phyloP scores from a whole-genome alignment of 2,888 invertebrate species.

The Drosophila austrosaltans region DNA sequence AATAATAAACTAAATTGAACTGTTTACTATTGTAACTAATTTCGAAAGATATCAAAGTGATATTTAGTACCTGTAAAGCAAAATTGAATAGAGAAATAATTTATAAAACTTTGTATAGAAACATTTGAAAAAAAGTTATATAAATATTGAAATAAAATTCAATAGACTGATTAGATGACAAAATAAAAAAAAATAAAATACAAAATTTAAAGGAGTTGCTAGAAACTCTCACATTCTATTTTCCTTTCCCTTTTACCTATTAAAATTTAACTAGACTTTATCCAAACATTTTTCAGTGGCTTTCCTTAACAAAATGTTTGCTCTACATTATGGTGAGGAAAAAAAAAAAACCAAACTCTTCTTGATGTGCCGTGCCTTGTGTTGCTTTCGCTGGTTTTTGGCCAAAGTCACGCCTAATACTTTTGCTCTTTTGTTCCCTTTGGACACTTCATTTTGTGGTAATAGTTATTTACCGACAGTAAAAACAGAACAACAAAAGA shows the following conservation, averaged over 20 bases:
- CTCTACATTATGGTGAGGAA: conserved; percentile 11
- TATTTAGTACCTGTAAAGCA: not conserved
- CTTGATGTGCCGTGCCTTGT: not conserved
- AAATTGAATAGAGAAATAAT: not conserved
- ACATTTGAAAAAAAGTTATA: not conserved
- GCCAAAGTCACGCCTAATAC: conserved; percentile 28
- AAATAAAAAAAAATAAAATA: too few relatives aligned
- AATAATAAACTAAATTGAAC: too few relatives aligned
- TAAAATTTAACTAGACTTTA: not conserved
- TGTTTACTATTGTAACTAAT: not conserved
- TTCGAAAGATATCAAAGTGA: not conserved
- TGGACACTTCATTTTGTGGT: conserved; percentile 55
- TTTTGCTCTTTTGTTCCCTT: conserved; percentile 29
- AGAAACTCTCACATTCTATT: too few relatives aligned
- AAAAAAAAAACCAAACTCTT: not conserved
- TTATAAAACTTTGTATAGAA: not conserved
- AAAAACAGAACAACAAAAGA: conserved; percentile 52
- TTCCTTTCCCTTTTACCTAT: not conserved
- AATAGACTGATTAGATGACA: not conserved
- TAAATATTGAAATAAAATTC: not conserved
- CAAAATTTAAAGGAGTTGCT: too few relatives aligned
- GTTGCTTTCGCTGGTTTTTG: conserved; percentile 4
- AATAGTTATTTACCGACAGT: conserved; percentile 66
- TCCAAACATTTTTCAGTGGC: not conserved
- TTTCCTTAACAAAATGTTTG: conserved; percentile 13